Conservation (phyloP, 2,888 invertebrate genomes). For the Argyresthia goedartella region DNA sequence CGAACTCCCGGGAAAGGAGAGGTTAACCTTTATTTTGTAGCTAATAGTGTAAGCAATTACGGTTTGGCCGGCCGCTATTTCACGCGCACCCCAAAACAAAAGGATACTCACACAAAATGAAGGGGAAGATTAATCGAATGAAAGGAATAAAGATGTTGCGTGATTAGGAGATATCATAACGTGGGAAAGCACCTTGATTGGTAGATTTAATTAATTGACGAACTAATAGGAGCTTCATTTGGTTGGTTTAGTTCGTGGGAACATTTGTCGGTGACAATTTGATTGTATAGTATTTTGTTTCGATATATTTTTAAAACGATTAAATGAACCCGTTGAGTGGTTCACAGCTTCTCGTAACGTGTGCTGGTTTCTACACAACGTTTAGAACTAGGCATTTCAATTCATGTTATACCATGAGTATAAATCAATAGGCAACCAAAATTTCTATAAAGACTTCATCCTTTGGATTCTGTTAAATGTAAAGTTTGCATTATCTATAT, state of each 20-base stretch:
- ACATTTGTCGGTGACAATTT: conserved; percentile 11
- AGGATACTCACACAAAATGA: conserved; percentile 22
- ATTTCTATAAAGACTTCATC: too few species aligned
- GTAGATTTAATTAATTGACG: conserved; percentile 59
- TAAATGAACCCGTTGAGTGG: too few species aligned
- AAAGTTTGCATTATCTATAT: too few species aligned
- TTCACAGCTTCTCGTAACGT: too few species aligned
- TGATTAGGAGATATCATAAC: conserved; percentile 64
- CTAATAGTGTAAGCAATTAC: conserved; percentile 33
- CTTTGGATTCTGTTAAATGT: too few species aligned
- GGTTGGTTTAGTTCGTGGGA: conserved; percentile 40
- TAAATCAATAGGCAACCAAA: too few species aligned
- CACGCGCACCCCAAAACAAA: conserved; percentile 66
- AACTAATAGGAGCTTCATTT: conserved; percentile 31
- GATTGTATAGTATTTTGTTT: neutral
- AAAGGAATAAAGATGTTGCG: conserved; percentile 66
- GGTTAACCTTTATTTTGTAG: too few species aligned
- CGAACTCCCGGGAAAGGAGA: too few species aligned
- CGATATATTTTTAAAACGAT: too few species aligned
- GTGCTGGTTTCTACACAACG: too few species aligned
- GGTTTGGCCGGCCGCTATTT: conserved; percentile 44
- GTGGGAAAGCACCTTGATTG: conserved; percentile 66
- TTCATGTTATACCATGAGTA: too few species aligned
- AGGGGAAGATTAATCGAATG: conserved; percentile 46
- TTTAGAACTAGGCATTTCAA: too few species aligned